Percentiles rank a stretch among this genome's conserved stretches.
These are phyloP conservation scores for Pterobdella sp. DNA, from an alignment of 2,888 invertebrate species.

Conservation along the genomic window DNA sequence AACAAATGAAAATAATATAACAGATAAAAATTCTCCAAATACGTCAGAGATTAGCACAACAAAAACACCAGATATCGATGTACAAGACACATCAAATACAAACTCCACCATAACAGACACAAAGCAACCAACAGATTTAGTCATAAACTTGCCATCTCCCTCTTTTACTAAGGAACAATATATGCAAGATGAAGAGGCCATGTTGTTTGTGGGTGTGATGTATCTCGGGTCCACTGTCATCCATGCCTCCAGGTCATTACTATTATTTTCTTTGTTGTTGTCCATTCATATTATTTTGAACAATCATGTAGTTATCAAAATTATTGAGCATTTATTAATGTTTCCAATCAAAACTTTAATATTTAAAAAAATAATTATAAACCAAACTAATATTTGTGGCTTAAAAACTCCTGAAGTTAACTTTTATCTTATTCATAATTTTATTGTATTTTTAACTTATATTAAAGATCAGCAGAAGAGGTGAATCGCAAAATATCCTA, in stretches of 20 bases:
- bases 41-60: neutral
- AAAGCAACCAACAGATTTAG: neutral
- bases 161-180: neutral
- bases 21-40: neutral
- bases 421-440: no score
- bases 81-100: neutral
- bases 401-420: no score
- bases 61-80: neutral
- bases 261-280: neutral
- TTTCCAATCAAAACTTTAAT: no score
- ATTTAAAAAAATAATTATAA: no score
- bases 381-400: no score
- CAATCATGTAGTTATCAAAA: no score
- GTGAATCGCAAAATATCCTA: slow-evolving; percentile 87
- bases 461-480: slow-evolving; percentile 61
- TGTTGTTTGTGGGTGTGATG: slow-evolving; percentile 62
- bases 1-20: neutral
- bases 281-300: neutral
- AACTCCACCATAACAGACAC: neutral
- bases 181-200: slow-evolving; percentile 25
- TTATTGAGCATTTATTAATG: no score
- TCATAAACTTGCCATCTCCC: neutral
- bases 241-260: slow-evolving; percentile 72
- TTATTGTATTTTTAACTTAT: no score
- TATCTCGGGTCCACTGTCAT: slow-evolving; percentile 86